Evolutionary conservation across 1,140 invertebrate species (phyloP).

Genomic region (Conopomorpha cramerella): DNA sequence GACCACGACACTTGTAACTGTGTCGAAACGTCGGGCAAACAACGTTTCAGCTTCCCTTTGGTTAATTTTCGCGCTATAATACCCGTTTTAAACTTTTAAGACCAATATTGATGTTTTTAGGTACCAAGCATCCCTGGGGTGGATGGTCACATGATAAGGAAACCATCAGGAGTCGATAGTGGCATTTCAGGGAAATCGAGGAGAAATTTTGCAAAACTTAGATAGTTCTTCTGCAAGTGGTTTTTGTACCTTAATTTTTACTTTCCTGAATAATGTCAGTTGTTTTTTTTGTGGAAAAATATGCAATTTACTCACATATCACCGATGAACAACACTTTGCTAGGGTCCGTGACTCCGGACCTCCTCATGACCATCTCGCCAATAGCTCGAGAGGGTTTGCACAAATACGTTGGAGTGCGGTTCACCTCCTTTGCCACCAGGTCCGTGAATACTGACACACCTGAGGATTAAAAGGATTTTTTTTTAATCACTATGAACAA

Average conservation of each 20-base stretch:
- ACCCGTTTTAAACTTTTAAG: too few relatives aligned
- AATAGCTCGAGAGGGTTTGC: constrained; percentile 60
- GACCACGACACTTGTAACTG: too few relatives aligned
- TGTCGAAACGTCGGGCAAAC: too few relatives aligned
- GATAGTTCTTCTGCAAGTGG: background rate
- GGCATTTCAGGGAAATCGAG: constrained; percentile 1
- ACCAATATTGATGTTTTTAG: too few relatives aligned
- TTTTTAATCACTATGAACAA: too few relatives aligned
- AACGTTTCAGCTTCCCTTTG: too few relatives aligned
- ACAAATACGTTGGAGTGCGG: constrained; percentile 39
- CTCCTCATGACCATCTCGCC: constrained; percentile 48
- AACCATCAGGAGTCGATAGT: background rate
- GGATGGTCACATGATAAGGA: background rate
- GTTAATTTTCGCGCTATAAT: too few relatives aligned
- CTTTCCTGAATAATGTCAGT: background rate
- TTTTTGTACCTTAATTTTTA: too few relatives aligned
- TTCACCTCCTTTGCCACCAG: constrained; percentile 44
- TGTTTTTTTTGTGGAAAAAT: background rate
- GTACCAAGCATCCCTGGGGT: too few relatives aligned
- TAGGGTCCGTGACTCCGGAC: constrained; percentile 41
- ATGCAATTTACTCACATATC: constrained; percentile 59
- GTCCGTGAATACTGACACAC: constrained; percentile 51
- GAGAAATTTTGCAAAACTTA: background rate
- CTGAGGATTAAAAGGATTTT: too few relatives aligned
- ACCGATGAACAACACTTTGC: constrained; percentile 66